Conservation (phyloP, 2,113 vertebrate species). For the Archocentrus centrarchus region DNA sequence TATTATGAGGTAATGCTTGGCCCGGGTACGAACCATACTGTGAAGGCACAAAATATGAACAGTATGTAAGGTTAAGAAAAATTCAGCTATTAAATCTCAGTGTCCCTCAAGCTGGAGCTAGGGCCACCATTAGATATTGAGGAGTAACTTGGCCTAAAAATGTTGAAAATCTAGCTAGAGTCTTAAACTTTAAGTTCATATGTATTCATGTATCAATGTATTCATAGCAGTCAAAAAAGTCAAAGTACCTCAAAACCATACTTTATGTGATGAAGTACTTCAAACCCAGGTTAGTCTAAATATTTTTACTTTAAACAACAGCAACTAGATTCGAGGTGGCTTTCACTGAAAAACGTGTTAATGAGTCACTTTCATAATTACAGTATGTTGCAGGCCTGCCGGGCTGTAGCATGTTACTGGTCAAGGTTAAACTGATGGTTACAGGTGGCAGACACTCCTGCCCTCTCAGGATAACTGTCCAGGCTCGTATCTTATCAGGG, state of each 20-base stretch:
- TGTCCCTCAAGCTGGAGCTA: too few relatives aligned
- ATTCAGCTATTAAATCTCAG: too few relatives aligned
- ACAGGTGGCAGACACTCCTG: not conserved
- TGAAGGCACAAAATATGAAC: too few relatives aligned
- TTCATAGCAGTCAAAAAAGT: not conserved
- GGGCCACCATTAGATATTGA: too few relatives aligned
- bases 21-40: too few relatives aligned
- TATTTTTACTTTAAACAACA: not conserved
- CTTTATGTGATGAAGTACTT: not conserved
- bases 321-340: not conserved
- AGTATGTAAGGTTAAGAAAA: too few relatives aligned
- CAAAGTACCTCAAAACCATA: not conserved
- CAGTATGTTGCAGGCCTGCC: not conserved
- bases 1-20: too few relatives aligned
- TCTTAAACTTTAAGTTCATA: too few relatives aligned
- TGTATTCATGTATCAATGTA: not conserved
- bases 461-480: fast-evolving
- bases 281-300: not conserved
- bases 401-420: not conserved
- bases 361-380: not conserved
- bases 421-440: slow-evolving; percentile 52
- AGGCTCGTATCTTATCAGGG: not conserved
- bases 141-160: too few relatives aligned
- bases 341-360: not conserved
- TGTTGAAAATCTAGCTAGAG: too few relatives aligned